These are phyloP conservation scores for Spondyliosoma cantharus DNA, from an alignment of 2,797 vertebrate species.

Conservation along the genomic window DNA sequence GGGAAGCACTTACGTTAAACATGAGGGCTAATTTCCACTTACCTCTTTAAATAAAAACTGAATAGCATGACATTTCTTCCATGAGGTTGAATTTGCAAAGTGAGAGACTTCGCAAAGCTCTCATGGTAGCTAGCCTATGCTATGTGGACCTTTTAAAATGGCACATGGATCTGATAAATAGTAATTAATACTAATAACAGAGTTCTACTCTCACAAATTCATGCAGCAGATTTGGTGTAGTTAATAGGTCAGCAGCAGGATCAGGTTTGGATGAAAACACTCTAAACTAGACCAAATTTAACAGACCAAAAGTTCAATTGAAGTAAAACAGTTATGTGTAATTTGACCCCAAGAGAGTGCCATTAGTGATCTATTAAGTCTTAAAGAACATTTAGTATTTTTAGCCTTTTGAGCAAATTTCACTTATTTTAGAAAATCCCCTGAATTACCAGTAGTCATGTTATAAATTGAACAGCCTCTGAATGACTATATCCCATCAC, in stretches of 20 bases:
- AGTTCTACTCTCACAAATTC: no score
- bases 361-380: not conserved
- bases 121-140: not conserved
- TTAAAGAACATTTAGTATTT: not conserved
- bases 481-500: not conserved
- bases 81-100: not conserved
- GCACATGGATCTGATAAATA: not conserved
- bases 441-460: not conserved
- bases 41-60: not conserved
- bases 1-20: not conserved
- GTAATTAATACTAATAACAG: no score
- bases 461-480: not conserved
- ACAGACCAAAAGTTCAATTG: not conserved
- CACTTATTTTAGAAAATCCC: not conserved
- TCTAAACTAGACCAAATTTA: not conserved
- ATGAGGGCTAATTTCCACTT: not conserved
- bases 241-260: not conserved
- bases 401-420: not conserved
- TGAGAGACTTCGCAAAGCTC: not conserved
- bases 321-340: no score
- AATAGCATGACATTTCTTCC: not conserved
- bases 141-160: not conserved
- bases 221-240: not conserved
- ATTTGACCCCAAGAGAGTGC: not conserved
- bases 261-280: not conserved